A percentile compares a stretch with the other conserved stretches of the same genome.
These are phyloP conservation scores for Holotrichia oblita DNA, from an alignment of 1,140 invertebrate species.

Conservation along the genomic window DNA sequence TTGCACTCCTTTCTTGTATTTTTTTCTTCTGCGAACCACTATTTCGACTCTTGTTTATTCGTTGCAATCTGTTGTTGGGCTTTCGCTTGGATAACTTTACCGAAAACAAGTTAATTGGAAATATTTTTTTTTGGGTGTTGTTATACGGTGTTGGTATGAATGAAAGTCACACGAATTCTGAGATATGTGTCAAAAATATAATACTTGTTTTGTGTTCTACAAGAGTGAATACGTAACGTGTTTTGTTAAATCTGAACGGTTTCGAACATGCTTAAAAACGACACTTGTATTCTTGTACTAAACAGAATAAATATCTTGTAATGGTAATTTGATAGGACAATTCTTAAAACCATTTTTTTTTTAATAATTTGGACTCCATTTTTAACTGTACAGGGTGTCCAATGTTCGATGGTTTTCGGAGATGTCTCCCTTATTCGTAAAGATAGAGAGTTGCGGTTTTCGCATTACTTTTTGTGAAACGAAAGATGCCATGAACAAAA, in stretches of 20 bases:
- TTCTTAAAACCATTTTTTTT: too few relatives aligned
- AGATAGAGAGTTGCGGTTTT: too few relatives aligned
- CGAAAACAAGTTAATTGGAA: conserved; percentile 35
- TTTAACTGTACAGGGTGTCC: too few relatives aligned
- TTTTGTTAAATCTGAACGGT: not conserved
- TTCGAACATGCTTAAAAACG: not conserved
- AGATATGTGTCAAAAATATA: conserved; percentile 11
- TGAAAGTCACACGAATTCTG: not conserved
- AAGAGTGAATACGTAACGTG: not conserved
- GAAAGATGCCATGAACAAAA: too few relatives aligned
- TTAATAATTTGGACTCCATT: too few relatives aligned
- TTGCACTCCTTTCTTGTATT: not conserved
- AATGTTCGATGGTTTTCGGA: too few relatives aligned
- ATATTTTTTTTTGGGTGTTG: not conserved
- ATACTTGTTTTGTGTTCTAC: conserved; percentile 23
- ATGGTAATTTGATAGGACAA: too few relatives aligned
- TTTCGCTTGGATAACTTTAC: conserved; percentile 18
- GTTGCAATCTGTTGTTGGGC: conserved; percentile 18
- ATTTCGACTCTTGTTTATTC: not conserved
- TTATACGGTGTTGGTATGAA: not conserved
- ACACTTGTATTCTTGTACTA: not conserved
- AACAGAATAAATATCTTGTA: too few relatives aligned
- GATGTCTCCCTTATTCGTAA: too few relatives aligned
- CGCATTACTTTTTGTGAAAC: too few relatives aligned
- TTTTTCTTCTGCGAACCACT: too few relatives aligned